phyloP scores from a whole-genome alignment of 2,113 vertebrate genomes.

The Coregonus clupeaformis region DNA sequence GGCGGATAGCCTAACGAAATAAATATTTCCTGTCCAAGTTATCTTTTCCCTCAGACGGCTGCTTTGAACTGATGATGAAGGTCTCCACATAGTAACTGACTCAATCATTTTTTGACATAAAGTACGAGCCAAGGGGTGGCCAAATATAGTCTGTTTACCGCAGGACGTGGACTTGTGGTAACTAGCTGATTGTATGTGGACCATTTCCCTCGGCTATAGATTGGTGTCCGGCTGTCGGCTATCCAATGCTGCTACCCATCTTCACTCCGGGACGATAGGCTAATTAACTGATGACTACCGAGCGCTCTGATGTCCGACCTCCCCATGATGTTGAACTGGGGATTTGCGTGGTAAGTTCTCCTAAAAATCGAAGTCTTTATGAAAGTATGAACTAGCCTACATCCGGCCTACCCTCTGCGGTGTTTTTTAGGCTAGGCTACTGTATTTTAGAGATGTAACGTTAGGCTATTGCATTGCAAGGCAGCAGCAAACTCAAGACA shows the following conservation, averaged over 20 bases:
- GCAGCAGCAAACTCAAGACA: conserved; percentile 24
- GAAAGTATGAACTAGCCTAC: no score
- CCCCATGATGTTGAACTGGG: conserved; percentile 62
- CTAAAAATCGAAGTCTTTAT: conserved; percentile 19
- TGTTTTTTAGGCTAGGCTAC: conserved; percentile 12
- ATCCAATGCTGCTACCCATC: no score
- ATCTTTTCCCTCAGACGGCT: conserved; percentile 47
- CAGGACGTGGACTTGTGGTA: conserved; percentile 1
- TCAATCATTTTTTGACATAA: not conserved
- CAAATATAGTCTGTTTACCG: conserved; percentile 17
- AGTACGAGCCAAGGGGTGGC: conserved; percentile 2
- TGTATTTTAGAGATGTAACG: conserved; percentile 33
- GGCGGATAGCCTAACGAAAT: conserved; percentile 44
- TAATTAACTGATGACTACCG: conserved; percentile 33
- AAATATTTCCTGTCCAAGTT: conserved; percentile 62
- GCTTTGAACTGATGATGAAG: conserved; percentile 36
- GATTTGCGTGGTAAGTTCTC: conserved; percentile 52
- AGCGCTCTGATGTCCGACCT: conserved; percentile 41
- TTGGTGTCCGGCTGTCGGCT: no score
- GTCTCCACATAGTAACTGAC: conserved; percentile 12
- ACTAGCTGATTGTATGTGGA: not conserved
- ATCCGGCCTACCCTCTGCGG: no score
- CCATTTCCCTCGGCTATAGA: not conserved
- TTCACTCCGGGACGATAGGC: not conserved
- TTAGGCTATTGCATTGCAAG: conserved; percentile 47